Evolutionary conservation across 2,797 vertebrate species (phyloP).

Genomic region (Galago senegalensis): DNA sequence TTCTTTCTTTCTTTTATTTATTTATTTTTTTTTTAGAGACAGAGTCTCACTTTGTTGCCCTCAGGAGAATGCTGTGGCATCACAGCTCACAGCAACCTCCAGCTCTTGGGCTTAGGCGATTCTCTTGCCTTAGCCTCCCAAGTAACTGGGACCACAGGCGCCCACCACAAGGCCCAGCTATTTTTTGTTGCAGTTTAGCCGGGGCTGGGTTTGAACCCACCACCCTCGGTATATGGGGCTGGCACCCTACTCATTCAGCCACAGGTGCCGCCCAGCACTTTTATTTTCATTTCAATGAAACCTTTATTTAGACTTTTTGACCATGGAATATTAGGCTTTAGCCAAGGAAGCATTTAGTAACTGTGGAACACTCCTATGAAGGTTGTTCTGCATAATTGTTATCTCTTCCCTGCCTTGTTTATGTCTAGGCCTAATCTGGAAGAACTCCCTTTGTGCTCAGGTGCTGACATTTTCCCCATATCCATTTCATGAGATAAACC

Average conservation of each 20-base stretch:
- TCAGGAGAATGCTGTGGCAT: too few species aligned
- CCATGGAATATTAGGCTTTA: not conserved
- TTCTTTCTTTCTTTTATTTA: not conserved
- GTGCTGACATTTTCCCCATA: not conserved
- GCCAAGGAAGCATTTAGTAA: not conserved
- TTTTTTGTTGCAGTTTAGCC: too few species aligned
- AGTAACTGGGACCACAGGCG: too few species aligned
- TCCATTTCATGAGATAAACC: conserved; percentile 60
- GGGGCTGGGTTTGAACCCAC: too few species aligned
- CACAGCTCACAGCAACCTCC: too few species aligned
- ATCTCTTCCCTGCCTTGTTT: not conserved
- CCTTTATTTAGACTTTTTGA: conserved; percentile 41
- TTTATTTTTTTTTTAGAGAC: too few species aligned
- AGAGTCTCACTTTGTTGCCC: too few species aligned
- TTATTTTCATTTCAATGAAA: conserved; percentile 23
- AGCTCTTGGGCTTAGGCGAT: too few species aligned
- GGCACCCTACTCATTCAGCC: too few species aligned
- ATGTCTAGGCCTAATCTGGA: not conserved
- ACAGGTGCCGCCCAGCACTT: not conserved
- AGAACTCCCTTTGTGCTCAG: conserved; percentile 47
- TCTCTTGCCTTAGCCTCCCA: too few species aligned
- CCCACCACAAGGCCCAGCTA: too few species aligned
- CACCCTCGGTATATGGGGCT: too few species aligned
- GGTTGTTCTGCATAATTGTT: not conserved
- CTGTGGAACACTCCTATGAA: not conserved